phyloP scores from a whole-genome alignment of 2,797 vertebrate species.

The Nasua narica region DNA sequence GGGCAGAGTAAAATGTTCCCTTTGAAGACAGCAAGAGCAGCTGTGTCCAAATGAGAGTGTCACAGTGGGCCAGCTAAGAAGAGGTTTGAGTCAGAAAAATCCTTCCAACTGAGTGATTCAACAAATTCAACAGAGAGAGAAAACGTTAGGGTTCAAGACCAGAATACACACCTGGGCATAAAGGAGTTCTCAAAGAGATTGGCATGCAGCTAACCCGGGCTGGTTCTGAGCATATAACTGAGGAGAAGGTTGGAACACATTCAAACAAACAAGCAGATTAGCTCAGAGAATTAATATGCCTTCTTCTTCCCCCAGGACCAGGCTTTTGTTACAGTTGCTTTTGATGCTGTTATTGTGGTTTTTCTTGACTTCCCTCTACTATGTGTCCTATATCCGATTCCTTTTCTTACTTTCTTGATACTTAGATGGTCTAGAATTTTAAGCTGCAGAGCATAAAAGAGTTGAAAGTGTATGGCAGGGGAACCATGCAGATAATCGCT shows the following conservation, averaged over 20 bases:
- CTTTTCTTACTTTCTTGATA: background rate
- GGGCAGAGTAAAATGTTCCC: background rate
- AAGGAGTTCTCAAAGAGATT: background rate
- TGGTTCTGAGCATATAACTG: background rate
- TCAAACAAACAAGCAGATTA: background rate
- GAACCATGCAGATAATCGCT: background rate
- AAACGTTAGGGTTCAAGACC: background rate
- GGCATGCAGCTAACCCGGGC: background rate
- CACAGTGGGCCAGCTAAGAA: background rate
- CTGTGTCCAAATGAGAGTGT: background rate
- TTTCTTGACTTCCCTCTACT: background rate
- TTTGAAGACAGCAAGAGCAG: background rate
- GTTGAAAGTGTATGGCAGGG: background rate
- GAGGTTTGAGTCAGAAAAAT: conserved; percentile 33
- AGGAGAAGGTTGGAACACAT: background rate
- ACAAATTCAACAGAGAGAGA: conserved; percentile 2
- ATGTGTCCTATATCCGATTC: background rate
- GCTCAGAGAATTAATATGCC: background rate
- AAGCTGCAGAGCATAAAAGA: background rate
- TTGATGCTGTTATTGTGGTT: background rate
- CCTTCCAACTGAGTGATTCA: conserved; percentile 8
- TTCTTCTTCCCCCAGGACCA: background rate
- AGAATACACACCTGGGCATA: background rate
- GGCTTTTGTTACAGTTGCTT: background rate
- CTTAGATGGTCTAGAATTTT: background rate